phyloP scores from a whole-genome alignment of 2,797 vertebrate species.

The Myotis myotis region DNA sequence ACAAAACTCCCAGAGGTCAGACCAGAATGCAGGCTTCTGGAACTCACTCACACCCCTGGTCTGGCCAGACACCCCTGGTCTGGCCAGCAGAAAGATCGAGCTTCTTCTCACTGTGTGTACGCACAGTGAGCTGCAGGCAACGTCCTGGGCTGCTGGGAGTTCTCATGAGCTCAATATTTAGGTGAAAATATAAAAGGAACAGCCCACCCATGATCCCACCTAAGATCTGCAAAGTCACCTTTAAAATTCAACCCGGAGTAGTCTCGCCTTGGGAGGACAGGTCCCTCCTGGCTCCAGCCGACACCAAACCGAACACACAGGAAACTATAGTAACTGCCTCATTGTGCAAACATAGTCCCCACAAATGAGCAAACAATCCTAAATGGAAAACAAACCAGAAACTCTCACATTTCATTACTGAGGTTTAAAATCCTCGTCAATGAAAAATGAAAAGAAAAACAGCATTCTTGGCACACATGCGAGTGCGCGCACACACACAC shows the following conservation, averaged over 20 bases:
- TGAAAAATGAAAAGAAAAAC: background rate
- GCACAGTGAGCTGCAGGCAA: background rate
- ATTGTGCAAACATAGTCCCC: background rate
- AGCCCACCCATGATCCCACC: background rate
- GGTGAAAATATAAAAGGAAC: background rate
- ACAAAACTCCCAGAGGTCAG: background rate
- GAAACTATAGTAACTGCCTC: background rate
- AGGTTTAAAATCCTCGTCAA: background rate
- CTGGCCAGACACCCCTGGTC: background rate
- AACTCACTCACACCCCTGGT: background rate
- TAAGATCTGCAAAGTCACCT: background rate
- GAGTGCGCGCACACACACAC: background rate
- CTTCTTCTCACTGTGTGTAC: too few relatives aligned
- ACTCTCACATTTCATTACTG: background rate
- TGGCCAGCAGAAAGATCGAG: background rate
- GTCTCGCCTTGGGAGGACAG: background rate
- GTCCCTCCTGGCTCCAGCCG: background rate
- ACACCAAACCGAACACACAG: background rate
- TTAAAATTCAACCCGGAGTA: background rate
- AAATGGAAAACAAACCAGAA: slow-evolving; percentile 18
- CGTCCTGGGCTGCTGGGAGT: background rate
- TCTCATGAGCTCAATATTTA: background rate
- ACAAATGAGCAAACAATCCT: background rate
- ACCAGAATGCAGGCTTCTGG: background rate
- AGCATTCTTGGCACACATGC: background rate